These are phyloP conservation scores for Escarpia spicata DNA, from an alignment of 2,888 invertebrate genomes.

Conservation along the genomic window DNA sequence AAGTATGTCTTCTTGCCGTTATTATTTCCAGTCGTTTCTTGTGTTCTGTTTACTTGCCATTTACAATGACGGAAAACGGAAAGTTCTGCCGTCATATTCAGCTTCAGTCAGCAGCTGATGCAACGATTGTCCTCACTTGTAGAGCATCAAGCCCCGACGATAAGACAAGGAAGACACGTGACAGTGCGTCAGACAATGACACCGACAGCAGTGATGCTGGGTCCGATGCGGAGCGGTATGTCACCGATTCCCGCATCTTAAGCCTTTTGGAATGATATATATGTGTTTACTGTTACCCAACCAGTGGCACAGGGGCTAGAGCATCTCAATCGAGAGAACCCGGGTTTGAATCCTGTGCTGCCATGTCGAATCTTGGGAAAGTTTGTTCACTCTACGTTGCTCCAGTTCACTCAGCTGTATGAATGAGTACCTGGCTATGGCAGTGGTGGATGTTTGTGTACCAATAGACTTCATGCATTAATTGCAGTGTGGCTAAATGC, in stretches of 20 bases:
- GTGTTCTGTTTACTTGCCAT: background rate
- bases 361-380: too few species aligned
- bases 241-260: background rate
- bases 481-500: too few species aligned
- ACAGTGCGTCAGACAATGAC: conserved; percentile 9
- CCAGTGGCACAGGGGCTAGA: background rate
- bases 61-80: background rate
- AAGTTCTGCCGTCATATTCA: background rate
- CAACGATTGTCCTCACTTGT: background rate
- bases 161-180: background rate
- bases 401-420: too few species aligned
- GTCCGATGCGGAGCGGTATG: background rate
- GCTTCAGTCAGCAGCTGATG: background rate
- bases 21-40: background rate
- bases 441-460: too few species aligned
- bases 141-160: conserved; percentile 3
- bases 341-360: too few species aligned
- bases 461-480: too few species aligned
- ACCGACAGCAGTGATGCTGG: background rate
- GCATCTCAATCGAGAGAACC: too few species aligned
- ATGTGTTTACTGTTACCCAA: background rate
- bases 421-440: too few species aligned
- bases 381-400: too few species aligned
- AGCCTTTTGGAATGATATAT: background rate
- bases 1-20: background rate